Evolutionary conservation across 2,797 vertebrate species (phyloP).

Genomic region (Eupleurogrammus muticus): DNA sequence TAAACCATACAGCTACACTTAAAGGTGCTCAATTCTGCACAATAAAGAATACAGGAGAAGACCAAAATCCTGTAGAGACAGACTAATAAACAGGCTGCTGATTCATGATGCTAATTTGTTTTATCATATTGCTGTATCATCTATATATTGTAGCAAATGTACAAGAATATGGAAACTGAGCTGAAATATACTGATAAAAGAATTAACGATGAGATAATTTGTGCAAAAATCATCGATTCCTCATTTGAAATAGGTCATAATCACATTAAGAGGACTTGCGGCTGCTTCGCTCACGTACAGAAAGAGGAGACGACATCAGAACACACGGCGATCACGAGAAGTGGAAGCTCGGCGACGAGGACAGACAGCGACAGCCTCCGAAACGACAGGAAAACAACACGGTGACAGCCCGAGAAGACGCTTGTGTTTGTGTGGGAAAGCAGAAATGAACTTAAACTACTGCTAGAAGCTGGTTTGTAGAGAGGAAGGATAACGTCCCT

Average conservation of each 20-base stretch:
- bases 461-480: no score
- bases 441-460: background rate
- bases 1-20: background rate
- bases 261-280: no score
- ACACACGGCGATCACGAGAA: constrained; percentile 34
- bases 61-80: background rate
- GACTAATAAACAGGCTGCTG: background rate
- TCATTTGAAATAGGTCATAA: constrained; percentile 1
- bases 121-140: background rate
- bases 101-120: background rate
- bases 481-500: no score
- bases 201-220: constrained; percentile 3
- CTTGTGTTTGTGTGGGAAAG: constrained; percentile 8
- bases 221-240: constrained; percentile 1
- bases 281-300: constrained; percentile 22
- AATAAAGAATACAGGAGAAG: no score
- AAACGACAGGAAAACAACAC: constrained; percentile 41
- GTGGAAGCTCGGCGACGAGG: constrained; percentile 42
- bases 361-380: constrained; percentile 58
- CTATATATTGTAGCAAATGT: constrained; percentile 1
- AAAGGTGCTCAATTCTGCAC: background rate
- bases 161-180: background rate
- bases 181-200: background rate
- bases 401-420: constrained; percentile 24
- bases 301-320: constrained; percentile 22